These are phyloP conservation scores for Lutjanus argentimaculatus DNA, from an alignment of 2,797 vertebrate genomes.

Conservation along the genomic window DNA sequence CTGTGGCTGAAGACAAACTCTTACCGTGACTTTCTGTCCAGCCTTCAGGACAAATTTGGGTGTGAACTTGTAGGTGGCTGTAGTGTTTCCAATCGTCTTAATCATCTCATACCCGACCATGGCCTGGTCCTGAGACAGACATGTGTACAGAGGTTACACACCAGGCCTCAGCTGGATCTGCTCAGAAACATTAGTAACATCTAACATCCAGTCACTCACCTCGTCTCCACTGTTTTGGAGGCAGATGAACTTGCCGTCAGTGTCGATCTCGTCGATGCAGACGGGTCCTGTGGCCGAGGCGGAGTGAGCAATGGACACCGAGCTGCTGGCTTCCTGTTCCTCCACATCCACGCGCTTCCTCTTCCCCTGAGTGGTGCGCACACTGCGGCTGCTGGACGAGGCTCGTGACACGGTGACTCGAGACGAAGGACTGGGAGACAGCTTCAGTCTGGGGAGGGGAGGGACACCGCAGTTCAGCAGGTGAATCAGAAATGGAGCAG, in stretches of 20 bases:
- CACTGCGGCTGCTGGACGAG: constrained; percentile 89
- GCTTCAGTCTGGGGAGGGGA: constrained; percentile 85
- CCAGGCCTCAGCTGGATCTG: fast-evolving
- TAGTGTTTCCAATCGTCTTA: constrained; percentile 86
- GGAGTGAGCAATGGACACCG: constrained; percentile 91
- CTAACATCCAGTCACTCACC: constrained; percentile 76
- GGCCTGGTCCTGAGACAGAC: constrained; percentile 89
- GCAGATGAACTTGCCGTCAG: constrained; percentile 93
- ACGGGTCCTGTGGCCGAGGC: constrained; percentile 91
- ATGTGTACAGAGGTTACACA: background rate
- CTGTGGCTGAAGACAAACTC: constrained; percentile 37
- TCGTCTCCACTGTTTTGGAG: constrained; percentile 90
- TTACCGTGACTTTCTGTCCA: constrained; percentile 92
- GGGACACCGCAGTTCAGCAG: background rate
- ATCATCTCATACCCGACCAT: constrained; percentile 93
- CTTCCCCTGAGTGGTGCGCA: constrained; percentile 89
- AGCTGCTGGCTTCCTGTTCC: constrained; percentile 93
- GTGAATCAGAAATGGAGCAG: background rate
- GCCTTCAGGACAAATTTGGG: constrained; percentile 93
- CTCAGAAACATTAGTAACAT: background rate
- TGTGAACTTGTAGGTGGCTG: constrained; percentile 91
- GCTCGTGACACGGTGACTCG: constrained; percentile 91
- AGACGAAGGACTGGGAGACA: constrained; percentile 90
- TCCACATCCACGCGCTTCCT: constrained; percentile 91
- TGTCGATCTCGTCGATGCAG: constrained; percentile 91